Evolutionary conservation across 2,797 vertebrate species (phyloP).

Genomic region (Potorous gilbertii): DNA sequence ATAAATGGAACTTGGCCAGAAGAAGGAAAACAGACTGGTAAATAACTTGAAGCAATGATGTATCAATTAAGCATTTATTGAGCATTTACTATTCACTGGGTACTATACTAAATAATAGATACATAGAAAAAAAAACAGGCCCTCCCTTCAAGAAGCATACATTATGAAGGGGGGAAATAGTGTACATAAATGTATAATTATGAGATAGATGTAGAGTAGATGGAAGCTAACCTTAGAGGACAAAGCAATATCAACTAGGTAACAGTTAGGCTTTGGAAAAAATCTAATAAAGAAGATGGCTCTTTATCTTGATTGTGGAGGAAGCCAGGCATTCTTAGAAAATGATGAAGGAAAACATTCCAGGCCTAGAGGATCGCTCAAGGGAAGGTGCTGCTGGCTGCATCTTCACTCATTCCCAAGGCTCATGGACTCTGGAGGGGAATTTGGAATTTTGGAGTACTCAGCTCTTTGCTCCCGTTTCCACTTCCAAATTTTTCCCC

Average conservation of each 20-base stretch:
- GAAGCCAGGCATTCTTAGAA: not conserved
- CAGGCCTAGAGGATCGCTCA: not conserved
- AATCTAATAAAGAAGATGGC: not conserved
- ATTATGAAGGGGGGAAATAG: not conserved
- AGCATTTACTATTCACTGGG: not conserved
- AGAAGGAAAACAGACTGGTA: not conserved
- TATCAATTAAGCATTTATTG: not conserved
- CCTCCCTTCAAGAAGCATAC: not conserved
- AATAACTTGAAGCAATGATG: not conserved
- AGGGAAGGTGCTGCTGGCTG: not conserved
- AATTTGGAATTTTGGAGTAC: not conserved
- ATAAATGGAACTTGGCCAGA: not conserved
- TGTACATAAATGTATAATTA: not conserved
- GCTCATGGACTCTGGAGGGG: not conserved
- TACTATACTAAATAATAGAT: not conserved
- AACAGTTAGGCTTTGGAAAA: not conserved
- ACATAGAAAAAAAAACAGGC: not conserved
- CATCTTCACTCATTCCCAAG: not conserved
- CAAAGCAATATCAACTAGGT: not conserved
- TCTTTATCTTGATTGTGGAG: not conserved
- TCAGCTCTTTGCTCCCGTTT: not conserved
- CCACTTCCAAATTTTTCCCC: not conserved
- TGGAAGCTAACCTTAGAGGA: not conserved
- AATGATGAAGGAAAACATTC: not conserved
- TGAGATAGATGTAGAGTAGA: not conserved